Evolutionary conservation across 2,888 invertebrate genomes (phyloP).

Genomic region (Conops quadrifasciatus): DNA sequence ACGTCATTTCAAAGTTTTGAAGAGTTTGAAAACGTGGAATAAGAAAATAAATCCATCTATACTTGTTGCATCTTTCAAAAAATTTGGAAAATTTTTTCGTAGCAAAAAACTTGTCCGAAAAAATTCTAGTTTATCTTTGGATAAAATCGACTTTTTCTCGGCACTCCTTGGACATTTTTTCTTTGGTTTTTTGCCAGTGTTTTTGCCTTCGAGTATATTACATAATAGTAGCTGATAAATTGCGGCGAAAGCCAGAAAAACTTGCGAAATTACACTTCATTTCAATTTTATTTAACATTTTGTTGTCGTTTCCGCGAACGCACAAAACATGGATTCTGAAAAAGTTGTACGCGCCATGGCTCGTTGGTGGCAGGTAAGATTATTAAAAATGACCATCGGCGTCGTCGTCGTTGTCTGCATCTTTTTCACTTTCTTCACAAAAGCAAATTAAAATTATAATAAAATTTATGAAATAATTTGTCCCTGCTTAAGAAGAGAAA

Average conservation of each 20-base stretch:
- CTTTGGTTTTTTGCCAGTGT: background rate
- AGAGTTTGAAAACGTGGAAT: background rate
- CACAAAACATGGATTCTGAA: constrained; percentile 60
- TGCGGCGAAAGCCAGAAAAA: background rate
- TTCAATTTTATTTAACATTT: background rate
- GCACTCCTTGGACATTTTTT: too few relatives aligned
- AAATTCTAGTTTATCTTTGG: too few relatives aligned
- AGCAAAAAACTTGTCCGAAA: background rate
- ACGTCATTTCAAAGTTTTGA: background rate
- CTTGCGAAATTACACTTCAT: background rate
- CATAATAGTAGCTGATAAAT: background rate
- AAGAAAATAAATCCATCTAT: background rate
- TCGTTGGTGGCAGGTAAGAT: constrained; percentile 65
- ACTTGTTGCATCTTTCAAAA: background rate
- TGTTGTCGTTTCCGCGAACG: constrained; percentile 14
- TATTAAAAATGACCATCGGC: too few relatives aligned
- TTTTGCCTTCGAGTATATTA: background rate
- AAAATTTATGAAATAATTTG: too few relatives aligned
- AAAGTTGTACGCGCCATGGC: constrained; percentile 65
- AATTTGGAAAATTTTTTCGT: background rate
- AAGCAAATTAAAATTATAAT: too few relatives aligned
- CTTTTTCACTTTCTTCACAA: background rate
- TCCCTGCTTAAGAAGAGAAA: too few relatives aligned
- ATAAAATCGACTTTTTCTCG: too few relatives aligned
- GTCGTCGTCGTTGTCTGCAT: background rate